Conservation (phyloP, 1,140 invertebrate genomes). For the Nymphalis io region DNA sequence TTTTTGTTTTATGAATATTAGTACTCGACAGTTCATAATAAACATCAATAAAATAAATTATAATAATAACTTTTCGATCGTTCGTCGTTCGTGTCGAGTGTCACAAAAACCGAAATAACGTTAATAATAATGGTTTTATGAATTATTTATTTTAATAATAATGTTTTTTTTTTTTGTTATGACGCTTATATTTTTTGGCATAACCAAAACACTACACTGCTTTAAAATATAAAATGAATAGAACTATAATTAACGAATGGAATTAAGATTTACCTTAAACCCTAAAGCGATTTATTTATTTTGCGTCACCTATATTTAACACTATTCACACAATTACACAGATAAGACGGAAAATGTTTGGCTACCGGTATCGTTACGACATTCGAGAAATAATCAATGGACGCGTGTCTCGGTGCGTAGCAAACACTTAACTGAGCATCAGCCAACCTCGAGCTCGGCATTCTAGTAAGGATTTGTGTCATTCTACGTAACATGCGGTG, state of each 20-base stretch:
- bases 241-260: not conserved
- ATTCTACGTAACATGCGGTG: constrained; percentile 55
- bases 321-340: constrained; percentile 10
- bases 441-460: constrained; percentile 29
- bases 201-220: not conserved
- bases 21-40: no score
- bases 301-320: not conserved
- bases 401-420: constrained; percentile 48
- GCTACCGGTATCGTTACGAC: constrained; percentile 15
- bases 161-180: no score
- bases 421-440: constrained; percentile 39
- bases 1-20: no score
- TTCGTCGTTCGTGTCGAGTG: no score
- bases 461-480: constrained; percentile 56
- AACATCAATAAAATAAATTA: no score
- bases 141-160: no score
- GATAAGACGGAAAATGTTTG: constrained; percentile 6
- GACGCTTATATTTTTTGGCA: not conserved
- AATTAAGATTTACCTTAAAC: constrained; percentile 26
- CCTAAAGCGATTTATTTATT: not conserved
- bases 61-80: no score
- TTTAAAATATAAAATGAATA: not conserved
- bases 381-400: constrained; percentile 21
- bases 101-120: no score
- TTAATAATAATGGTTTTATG: no score